Conservation (phyloP, 2,888 invertebrate genomes). For the Lacanobia oleracea region DNA sequence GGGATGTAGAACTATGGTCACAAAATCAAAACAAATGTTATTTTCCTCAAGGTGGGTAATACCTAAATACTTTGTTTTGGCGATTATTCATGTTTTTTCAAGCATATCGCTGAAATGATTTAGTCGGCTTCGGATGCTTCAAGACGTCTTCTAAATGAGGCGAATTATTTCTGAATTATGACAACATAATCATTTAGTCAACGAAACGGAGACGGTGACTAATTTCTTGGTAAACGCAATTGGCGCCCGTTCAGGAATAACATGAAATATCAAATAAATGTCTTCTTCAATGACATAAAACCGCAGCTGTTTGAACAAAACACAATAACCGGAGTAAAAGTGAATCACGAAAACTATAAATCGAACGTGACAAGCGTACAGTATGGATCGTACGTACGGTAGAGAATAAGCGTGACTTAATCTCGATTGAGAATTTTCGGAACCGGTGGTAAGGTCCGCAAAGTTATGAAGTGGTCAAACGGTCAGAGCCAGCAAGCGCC, state of each 20-base stretch:
- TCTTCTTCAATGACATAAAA: constrained; percentile 53
- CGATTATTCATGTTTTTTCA: constrained; percentile 7
- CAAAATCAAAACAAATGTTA: not conserved
- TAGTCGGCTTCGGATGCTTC: constrained; percentile 17
- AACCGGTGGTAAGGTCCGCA: constrained; percentile 67
- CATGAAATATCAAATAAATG: constrained; percentile 48
- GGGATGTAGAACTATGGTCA: not conserved
- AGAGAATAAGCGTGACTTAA: constrained; percentile 46
- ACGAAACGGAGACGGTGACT: constrained; percentile 53
- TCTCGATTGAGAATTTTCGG: constrained; percentile 43
- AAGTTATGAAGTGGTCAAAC: constrained; percentile 80
- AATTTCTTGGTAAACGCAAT: constrained; percentile 54
- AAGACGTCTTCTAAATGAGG: constrained; percentile 36
- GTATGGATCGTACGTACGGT: not conserved
- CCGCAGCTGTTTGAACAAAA: constrained; percentile 60
- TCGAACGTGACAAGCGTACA: constrained; percentile 30
- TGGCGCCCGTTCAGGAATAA: constrained; percentile 43
- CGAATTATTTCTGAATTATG: constrained; percentile 35
- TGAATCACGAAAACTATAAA: constrained; percentile 56
- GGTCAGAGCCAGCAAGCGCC: constrained; percentile 82
- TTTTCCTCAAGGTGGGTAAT: constrained; percentile 1
- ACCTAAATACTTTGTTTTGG: constrained; percentile 3
- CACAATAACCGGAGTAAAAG: constrained; percentile 28
- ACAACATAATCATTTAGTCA: constrained; percentile 49
- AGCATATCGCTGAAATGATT: constrained; percentile 15